Percentiles rank a stretch among this genome's conserved stretches.
These are phyloP conservation scores for Strix occidentalis DNA, from an alignment of 2,797 vertebrate genomes.

Conservation along the genomic window DNA sequence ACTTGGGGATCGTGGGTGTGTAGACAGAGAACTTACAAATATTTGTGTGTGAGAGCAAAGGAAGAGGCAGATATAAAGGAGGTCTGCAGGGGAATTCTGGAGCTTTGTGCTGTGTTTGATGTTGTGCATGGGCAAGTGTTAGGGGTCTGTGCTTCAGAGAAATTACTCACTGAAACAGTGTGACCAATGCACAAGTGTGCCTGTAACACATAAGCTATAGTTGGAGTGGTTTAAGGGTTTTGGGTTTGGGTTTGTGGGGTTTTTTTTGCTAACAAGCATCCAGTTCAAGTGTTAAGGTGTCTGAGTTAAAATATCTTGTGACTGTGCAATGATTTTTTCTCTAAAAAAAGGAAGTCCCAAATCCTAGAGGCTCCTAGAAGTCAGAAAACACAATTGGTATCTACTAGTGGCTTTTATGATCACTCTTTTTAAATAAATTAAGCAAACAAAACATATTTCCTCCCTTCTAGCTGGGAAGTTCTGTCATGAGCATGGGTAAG, in stretches of 20 bases:
- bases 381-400: background rate
- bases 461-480: background rate
- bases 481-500: background rate
- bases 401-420: background rate
- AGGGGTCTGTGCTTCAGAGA: background rate
- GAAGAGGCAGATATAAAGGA: background rate
- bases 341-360: background rate
- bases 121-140: background rate
- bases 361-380: background rate
- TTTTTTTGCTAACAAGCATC: background rate
- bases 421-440: background rate
- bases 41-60: background rate
- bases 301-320: background rate
- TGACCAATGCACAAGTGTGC: background rate
- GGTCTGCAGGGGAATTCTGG: background rate
- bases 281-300: background rate
- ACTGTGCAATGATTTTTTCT: background rate
- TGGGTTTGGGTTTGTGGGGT: rapidly evolving
- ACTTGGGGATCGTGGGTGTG: background rate
- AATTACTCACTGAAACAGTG: background rate
- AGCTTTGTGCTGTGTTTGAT: background rate
- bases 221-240: background rate
- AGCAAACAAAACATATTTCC: background rate
- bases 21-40: background rate
- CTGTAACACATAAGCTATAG: background rate